Conservation (phyloP, 2,113 vertebrate genomes). For the Antidorcas marsupialis region DNA sequence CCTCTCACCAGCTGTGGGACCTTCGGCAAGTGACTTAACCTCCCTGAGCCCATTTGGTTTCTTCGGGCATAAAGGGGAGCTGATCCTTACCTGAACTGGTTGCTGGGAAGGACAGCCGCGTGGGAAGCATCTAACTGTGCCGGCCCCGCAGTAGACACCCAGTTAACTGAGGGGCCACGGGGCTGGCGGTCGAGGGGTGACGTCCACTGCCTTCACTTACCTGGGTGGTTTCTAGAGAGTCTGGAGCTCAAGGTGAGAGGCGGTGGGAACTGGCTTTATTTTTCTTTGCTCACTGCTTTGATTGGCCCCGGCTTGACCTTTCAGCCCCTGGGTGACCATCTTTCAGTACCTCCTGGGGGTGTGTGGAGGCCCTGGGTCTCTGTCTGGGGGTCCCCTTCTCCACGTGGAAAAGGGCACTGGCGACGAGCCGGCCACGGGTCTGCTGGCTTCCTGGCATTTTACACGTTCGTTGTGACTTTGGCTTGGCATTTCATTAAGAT, state of each 20-base stretch:
- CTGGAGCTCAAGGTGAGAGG: background rate
- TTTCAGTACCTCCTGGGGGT: background rate
- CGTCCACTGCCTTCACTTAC: background rate
- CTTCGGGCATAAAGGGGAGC: background rate
- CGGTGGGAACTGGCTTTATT: background rate
- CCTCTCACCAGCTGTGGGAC: background rate
- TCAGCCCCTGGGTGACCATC: background rate
- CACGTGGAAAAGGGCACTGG: background rate
- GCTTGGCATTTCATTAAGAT: background rate
- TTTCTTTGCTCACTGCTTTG: background rate
- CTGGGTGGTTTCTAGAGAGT: background rate
- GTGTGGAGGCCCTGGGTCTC: background rate
- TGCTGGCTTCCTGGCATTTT: background rate
- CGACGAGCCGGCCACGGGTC: fast-evolving
- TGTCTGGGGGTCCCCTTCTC: background rate
- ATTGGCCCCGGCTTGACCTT: background rate
- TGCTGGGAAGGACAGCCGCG: background rate
- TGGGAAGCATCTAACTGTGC: background rate
- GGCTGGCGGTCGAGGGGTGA: fast-evolving
- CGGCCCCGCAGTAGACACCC: fast-evolving
- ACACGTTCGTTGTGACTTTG: background rate
- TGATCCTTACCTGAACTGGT: background rate
- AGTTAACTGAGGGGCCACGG: fast-evolving
- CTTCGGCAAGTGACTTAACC: background rate
- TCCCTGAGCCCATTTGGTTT: background rate